phyloP scores from a whole-genome alignment of 1,140 invertebrate species.

The Macrobrachium nipponense region DNA sequence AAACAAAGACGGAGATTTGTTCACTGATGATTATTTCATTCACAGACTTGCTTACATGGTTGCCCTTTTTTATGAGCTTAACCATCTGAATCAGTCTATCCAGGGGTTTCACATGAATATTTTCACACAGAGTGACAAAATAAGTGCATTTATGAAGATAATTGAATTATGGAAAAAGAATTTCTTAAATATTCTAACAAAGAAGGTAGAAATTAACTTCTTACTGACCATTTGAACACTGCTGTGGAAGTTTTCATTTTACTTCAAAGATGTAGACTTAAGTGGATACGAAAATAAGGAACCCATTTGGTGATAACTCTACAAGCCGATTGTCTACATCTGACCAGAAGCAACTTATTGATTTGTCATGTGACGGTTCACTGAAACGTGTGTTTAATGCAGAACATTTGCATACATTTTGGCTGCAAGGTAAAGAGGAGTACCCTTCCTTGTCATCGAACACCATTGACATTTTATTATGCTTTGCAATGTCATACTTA shows the following conservation, averaged over 20 bases:
- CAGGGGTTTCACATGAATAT: neutral
- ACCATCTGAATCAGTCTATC: neutral
- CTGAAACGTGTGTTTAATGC: too few relatives aligned
- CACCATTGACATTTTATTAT: neutral
- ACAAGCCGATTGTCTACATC: neutral
- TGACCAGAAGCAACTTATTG: conserved; percentile 5
- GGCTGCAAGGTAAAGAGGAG: neutral
- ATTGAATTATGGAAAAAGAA: neutral
- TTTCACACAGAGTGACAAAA: neutral
- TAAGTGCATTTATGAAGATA: neutral
- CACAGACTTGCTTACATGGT: too few relatives aligned
- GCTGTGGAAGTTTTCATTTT: neutral
- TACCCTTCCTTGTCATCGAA: neutral
- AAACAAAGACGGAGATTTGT: too few relatives aligned
- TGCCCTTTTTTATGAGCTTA: too few relatives aligned
- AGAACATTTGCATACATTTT: too few relatives aligned
- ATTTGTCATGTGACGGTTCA: neutral
- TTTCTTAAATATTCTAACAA: neutral
- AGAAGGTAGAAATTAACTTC: neutral
- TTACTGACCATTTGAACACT: neutral
- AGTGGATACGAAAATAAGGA: neutral
- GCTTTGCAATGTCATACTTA: neutral
- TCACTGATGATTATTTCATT: too few relatives aligned
- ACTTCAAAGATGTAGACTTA: neutral
- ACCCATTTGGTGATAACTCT: neutral